phyloP scores from a whole-genome alignment of 2,797 vertebrate species.

The Leuciscus waleckii region DNA sequence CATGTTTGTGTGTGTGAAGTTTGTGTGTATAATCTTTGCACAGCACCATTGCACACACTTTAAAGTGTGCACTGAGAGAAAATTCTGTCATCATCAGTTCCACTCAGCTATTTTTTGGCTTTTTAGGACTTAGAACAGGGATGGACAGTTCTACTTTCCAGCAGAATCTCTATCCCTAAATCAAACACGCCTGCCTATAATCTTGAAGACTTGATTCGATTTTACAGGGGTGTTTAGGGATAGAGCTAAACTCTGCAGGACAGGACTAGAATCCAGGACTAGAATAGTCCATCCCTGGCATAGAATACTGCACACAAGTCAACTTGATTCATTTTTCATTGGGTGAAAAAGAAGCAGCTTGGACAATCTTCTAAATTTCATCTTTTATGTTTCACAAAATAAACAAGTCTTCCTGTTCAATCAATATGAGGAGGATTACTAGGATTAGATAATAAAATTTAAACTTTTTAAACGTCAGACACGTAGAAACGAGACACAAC shows the following conservation, averaged over 20 bases:
- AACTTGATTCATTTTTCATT: background rate
- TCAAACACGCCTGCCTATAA: background rate
- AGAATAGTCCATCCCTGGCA: background rate
- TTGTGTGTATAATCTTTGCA: constrained; percentile 13
- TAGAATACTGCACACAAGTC: background rate
- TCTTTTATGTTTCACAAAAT: background rate
- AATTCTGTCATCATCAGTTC: background rate
- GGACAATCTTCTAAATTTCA: background rate
- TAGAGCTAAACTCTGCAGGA: background rate
- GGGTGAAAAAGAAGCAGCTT: background rate
- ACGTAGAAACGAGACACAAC: background rate
- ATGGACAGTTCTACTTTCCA: background rate
- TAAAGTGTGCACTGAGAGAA: background rate
- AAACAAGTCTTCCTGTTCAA: background rate
- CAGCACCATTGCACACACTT: background rate
- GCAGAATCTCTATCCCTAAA: background rate
- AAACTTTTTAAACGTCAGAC: background rate
- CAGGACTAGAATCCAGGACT: background rate
- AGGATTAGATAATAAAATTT: background rate
- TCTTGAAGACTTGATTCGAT: background rate
- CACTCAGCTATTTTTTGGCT: background rate
- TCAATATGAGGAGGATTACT: background rate
- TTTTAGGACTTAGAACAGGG: background rate
- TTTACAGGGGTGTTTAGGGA: background rate
- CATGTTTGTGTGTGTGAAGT: constrained; percentile 12